Conservation (phyloP, 2,888 invertebrate species). For the Eretmocerus hayati region DNA sequence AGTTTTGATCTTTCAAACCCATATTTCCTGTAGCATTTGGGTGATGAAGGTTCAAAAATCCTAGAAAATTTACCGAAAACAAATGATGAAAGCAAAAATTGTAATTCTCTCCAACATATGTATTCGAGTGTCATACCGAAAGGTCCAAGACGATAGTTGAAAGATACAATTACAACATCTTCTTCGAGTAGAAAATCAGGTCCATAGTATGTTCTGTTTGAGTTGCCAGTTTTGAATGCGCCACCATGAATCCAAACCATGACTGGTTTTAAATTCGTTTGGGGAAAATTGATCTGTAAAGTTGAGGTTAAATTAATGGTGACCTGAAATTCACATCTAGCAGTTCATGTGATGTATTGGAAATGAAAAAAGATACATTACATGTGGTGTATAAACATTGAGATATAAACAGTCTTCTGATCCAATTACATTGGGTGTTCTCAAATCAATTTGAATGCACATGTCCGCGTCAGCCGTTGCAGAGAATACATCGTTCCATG, state of each 20-base stretch:
- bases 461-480: slow-evolving; percentile 20
- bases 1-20: slow-evolving; percentile 48
- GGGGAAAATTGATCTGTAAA: slow-evolving; percentile 6
- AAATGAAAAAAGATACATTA: slow-evolving; percentile 11
- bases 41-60: slow-evolving; percentile 28
- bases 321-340: not conserved
- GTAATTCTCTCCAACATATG: too few species aligned
- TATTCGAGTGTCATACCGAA: slow-evolving; percentile 24
- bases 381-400: slow-evolving; percentile 31
- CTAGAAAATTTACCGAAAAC: slow-evolving; percentile 6
- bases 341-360: not conserved
- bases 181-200: slow-evolving; percentile 31
- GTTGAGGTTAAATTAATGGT: not conserved
- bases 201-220: slow-evolving; percentile 19
- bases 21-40: slow-evolving; percentile 28
- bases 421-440: slow-evolving; percentile 19
- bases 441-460: slow-evolving; percentile 25
- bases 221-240: slow-evolving; percentile 21
- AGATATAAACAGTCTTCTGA: slow-evolving; percentile 32
- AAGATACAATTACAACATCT: slow-evolving; percentile 27
- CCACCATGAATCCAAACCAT: slow-evolving; percentile 32
- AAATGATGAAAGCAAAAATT: not conserved
- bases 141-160: slow-evolving; percentile 32
- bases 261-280: slow-evolving; percentile 12
- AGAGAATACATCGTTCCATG: slow-evolving; percentile 25